These are phyloP conservation scores for Melanotaenia trifasciata DNA, from an alignment of 2,797 vertebrate genomes.

Conservation along the genomic window DNA sequence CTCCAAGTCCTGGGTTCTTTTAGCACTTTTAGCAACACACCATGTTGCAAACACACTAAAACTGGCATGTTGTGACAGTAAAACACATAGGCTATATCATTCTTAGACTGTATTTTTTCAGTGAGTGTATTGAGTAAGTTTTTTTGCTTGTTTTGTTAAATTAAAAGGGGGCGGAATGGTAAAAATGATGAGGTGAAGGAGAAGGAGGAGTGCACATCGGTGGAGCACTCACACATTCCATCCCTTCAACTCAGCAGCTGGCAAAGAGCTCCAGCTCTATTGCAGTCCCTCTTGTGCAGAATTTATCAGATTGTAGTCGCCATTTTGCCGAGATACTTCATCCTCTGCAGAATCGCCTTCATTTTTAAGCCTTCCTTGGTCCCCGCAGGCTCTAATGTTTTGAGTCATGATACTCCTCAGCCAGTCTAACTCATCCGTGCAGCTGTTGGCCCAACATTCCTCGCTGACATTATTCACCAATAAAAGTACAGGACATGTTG, in stretches of 20 bases:
- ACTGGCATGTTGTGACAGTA: background rate
- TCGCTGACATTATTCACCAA: slow-evolving; percentile 28
- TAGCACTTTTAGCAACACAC: background rate
- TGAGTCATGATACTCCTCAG: slow-evolving; percentile 15
- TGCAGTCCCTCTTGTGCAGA: slow-evolving; percentile 72
- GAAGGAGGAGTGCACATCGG: slow-evolving; percentile 61
- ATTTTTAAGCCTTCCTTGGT: background rate
- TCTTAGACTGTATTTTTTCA: background rate
- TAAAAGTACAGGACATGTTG: slow-evolving; percentile 32
- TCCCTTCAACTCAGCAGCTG: slow-evolving; percentile 64
- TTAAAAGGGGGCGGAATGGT: slow-evolving; percentile 11
- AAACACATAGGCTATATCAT: background rate
- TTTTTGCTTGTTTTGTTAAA: background rate
- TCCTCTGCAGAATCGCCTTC: slow-evolving; percentile 3
- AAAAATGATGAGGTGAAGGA: slow-evolving; percentile 45
- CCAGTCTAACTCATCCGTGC: background rate
- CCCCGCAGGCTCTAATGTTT: slow-evolving; percentile 15
- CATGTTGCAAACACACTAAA: background rate
- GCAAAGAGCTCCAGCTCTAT: slow-evolving; percentile 50
- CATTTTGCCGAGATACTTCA: slow-evolving; percentile 44
- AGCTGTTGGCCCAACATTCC: slow-evolving; percentile 46
- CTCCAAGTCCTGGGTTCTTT: background rate
- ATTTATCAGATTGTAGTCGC: slow-evolving; percentile 67
- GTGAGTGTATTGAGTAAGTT: background rate
- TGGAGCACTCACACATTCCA: slow-evolving; percentile 72